Evolutionary conservation across 2,888 invertebrate genomes (phyloP).

Genomic region (Lasioglossum leucozonium): DNA sequence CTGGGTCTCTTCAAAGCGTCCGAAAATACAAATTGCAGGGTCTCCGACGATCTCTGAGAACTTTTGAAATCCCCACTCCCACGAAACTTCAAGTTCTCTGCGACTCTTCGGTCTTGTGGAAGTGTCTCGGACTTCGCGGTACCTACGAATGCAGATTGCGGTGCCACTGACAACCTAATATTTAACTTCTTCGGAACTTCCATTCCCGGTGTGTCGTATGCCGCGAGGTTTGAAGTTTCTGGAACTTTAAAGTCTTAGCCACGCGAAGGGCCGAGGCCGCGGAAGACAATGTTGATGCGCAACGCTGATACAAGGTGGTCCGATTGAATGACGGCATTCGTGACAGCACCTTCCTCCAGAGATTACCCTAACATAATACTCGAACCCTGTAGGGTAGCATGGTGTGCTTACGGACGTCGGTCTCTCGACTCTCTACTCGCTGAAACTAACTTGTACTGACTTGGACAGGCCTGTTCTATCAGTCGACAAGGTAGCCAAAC

Average conservation of each 20-base stretch:
- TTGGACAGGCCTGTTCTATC: background rate
- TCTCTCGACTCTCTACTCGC: background rate
- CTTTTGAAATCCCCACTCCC: background rate
- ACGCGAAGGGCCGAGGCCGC: background rate
- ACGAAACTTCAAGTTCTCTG: background rate
- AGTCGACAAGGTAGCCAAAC: constrained; percentile 1
- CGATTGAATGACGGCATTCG: background rate
- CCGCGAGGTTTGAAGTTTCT: background rate
- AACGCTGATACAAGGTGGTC: background rate
- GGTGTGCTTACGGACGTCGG: background rate
- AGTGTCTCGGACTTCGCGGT: background rate
- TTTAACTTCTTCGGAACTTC: background rate
- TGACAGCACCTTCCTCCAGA: background rate
- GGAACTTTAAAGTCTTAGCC: background rate
- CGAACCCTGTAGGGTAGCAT: background rate
- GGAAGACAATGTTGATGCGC: background rate
- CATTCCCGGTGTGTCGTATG: background rate
- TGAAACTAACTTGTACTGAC: background rate
- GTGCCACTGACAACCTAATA: background rate
- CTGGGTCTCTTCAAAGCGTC: background rate
- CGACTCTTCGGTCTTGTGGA: background rate
- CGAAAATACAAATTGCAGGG: background rate
- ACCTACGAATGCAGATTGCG: background rate
- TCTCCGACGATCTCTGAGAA: background rate
- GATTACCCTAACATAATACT: constrained; percentile 5